These are phyloP conservation scores for Fopius arisanus DNA, from an alignment of 1,140 invertebrate genomes.

Conservation along the genomic window DNA sequence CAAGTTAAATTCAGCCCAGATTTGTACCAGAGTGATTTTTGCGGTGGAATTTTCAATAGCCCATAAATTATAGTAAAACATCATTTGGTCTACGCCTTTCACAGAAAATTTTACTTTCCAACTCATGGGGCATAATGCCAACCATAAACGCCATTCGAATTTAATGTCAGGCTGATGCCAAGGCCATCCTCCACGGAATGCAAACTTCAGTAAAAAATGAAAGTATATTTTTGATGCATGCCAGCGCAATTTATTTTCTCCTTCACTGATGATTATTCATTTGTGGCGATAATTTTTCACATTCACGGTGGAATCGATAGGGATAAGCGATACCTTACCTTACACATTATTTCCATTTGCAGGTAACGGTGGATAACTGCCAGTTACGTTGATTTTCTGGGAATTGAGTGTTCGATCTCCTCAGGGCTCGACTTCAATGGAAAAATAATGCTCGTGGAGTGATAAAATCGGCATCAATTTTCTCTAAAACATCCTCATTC, in stretches of 20 bases:
- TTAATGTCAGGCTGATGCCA: slow-evolving; percentile 5
- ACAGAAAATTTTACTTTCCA: not conserved
- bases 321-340: slow-evolving; percentile 10
- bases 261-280: not conserved
- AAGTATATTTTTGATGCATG: not conserved
- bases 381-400: not conserved
- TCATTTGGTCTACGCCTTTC: not conserved
- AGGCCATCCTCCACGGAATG: not conserved
- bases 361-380: slow-evolving; percentile 14
- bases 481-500: too few relatives aligned
- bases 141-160: not conserved
- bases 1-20: not conserved
- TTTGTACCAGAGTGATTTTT: not conserved
- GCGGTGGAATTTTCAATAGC: not conserved
- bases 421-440: too few relatives aligned
- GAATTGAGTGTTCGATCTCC: not conserved
- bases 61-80: not conserved
- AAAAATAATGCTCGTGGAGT: too few relatives aligned
- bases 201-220: not conserved
- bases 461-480: too few relatives aligned
- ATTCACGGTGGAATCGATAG: not conserved
- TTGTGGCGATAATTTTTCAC: not conserved
- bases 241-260: not conserved
- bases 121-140: not conserved
- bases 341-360: slow-evolving; percentile 20